Percentiles rank a stretch among this genome's conserved stretches.
Conservation (phyloP, 2,113 vertebrate species). For the Probosciger aterrimus region DNA sequence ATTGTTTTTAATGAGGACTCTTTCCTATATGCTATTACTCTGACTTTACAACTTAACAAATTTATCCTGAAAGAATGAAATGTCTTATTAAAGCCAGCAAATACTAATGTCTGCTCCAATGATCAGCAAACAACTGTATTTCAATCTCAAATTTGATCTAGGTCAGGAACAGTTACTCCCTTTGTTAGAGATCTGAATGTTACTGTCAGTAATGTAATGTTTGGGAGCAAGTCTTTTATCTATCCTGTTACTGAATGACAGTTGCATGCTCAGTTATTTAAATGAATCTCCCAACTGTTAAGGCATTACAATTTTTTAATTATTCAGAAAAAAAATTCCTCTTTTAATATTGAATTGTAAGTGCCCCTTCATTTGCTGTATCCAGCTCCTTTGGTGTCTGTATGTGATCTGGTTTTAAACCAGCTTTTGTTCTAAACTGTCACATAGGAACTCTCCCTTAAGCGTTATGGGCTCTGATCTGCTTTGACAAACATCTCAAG, state of each 20-base stretch:
- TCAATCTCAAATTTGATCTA: not conserved
- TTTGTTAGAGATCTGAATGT: not conserved
- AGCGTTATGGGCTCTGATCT: not conserved
- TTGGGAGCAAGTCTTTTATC: not conserved
- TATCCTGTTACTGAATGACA: not conserved
- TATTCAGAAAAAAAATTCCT: not conserved
- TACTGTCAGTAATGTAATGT: not conserved
- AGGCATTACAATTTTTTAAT: not conserved
- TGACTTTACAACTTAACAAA: not conserved
- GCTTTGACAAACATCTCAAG: not conserved
- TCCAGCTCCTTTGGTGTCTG: not conserved
- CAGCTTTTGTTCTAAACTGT: not conserved
- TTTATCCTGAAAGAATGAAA: not conserved
- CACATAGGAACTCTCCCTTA: not conserved
- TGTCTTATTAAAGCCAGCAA: not conserved
- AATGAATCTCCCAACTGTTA: not conserved
- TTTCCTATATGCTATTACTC: not conserved
- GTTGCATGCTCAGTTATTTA: not conserved
- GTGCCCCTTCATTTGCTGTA: not conserved
- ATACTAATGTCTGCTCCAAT: not conserved
- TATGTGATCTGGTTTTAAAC: not conserved
- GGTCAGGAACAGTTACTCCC: not conserved
- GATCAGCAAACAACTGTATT: not conserved
- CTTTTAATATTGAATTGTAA: not conserved
- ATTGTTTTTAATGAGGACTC: not conserved